Base-by-base conservation (phyloP, 2,797 vertebrate species). In the Buphagus erythrorhynchus region DNA sequence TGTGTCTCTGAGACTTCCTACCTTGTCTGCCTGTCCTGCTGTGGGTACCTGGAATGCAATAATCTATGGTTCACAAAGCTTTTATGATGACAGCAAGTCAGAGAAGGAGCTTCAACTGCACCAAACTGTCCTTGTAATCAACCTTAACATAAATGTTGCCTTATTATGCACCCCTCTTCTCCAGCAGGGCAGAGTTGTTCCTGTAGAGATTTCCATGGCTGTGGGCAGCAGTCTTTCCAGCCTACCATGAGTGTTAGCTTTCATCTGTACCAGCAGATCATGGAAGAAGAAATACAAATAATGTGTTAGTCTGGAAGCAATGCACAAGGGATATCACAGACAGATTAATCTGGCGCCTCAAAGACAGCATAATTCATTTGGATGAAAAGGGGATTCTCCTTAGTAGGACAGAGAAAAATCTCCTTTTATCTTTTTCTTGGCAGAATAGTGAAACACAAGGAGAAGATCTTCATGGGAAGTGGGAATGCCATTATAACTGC, bases 281-380 rank as follows among this genome's bases (percentile, higher is more conserved):
- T 52, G 62, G 78, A 29, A 73, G 91, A 86, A 51, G 54, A 33
- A 78, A 59, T 51, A 80, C 36, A 73, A 62, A 88, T 93, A 72
- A 88, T 31, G 62, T 75, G 76, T 78, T 73, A 58, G 46, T 88
- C 86, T 88, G 89, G 86, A 86, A 90, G 88, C 54, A 83, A 75
- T 25, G 74, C 92, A 82, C 43, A 10, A 72, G 87, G 68, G 85
- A 80, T 83, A 78, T 54, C 76, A 80, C 19, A 94, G 94, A 86
- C 93, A 93, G 93, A 95, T 94, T 93, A 93, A 97, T 96, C 87
- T 93, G 94, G 82, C 48, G 24, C 82, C 93, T 91, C 72, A 24
- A 79, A 94, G 94, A 93, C 94, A 94, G 87, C 25, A 65, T 86
- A 91, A 93, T 94, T 94, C 85, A 93, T 94, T 93, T 84, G 90